Base-by-base conservation (phyloP, 2,113 vertebrate genomes). In the Oryzias celebensis region DNA sequence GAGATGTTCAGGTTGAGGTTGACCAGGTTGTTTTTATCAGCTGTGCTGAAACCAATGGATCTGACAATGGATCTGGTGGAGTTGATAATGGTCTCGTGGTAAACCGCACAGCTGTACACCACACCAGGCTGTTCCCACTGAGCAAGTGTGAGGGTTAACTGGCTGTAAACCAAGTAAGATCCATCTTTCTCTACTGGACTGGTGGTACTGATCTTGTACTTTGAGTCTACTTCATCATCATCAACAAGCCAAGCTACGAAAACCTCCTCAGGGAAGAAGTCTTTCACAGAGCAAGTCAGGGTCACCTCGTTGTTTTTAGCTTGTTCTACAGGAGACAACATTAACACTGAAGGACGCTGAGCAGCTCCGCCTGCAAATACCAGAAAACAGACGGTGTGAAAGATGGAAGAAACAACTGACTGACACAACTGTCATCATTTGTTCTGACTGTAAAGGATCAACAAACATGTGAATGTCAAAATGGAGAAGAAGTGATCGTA, bases 261-360 rank as follows among this genome's bases (percentile, higher is more conserved):
- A 72, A 92, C 47, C 0, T 91, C 88, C 22, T 65, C 24, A 44
- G 92, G 91, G 65, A 24, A 75, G 90, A 93, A 93, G 45, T 87
- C 86, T 88, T 90, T 92, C 74, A 89, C 88, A 75, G 60, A 91
- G 83, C 91, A 93, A 84, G 85, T 91, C 81, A 93, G 88, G 84
- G 88, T 89, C 82, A 91, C 77, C 10, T 0, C 42, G 0, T 36
- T 2, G 17, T n/a, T 65, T 15, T 0, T 52, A 66, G 43, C 54
- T 0, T 86, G 69, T 67, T 91, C 87, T 71, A 89, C 16, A 23
- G 92, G 87, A 60, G 82, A 23, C 83, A 73, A 41, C 13, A 58
- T 73, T 70, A 81, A 91, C 51, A 92, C 89, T 6, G 83, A 64
- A 2, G 92, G 92, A 42, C 42, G 49, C 18, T 14, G 14, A 10